These are phyloP conservation scores for Pseudomyrmex pallidus DNA, from an alignment of 1,140 invertebrate species.

Conservation along the genomic window DNA sequence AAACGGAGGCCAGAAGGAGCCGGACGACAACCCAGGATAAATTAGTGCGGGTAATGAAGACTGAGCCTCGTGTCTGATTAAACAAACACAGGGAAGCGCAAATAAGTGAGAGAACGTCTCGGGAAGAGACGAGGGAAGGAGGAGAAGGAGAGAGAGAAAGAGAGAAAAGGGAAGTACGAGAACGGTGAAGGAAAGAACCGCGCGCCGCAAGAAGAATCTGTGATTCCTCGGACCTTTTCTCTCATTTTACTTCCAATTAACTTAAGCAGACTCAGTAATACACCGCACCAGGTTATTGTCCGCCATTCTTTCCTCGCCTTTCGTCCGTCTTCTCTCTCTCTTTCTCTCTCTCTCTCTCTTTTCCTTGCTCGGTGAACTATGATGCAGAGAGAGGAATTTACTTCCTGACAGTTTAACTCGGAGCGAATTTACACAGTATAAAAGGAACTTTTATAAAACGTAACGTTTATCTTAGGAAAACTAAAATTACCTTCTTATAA, in stretches of 20 bases:
- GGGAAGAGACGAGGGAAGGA: slow-evolving; percentile 41
- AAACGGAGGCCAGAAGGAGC: slow-evolving; percentile 65
- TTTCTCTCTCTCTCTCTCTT: not conserved
- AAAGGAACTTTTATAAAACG: not conserved
- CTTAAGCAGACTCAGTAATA: slow-evolving; percentile 68
- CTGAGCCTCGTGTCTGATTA: slow-evolving; percentile 82
- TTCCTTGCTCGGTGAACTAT: slow-evolving; percentile 33
- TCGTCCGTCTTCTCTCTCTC: slow-evolving; percentile 15
- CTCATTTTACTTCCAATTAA: slow-evolving; percentile 78
- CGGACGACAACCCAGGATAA: slow-evolving; percentile 81
- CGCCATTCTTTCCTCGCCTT: slow-evolving; percentile 48
- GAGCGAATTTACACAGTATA: not conserved
- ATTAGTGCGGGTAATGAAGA: slow-evolving; percentile 82
- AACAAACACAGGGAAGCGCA: slow-evolving; percentile 81
- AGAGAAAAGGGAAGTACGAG: slow-evolving; percentile 27
- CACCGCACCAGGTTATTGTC: slow-evolving; percentile 65
- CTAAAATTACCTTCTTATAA: not conserved
- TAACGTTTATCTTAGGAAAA: slow-evolving; percentile 1
- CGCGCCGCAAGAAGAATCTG: slow-evolving; percentile 62
- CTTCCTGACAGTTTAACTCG: slow-evolving; percentile 7
- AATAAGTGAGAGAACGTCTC: slow-evolving; percentile 72
- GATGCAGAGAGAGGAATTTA: slow-evolving; percentile 28
- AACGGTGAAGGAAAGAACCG: slow-evolving; percentile 26
- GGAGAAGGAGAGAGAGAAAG: not conserved
- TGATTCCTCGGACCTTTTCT: slow-evolving; percentile 56